phyloP scores from a whole-genome alignment of 2,113 vertebrate genomes.

The Aegypius monachus region DNA sequence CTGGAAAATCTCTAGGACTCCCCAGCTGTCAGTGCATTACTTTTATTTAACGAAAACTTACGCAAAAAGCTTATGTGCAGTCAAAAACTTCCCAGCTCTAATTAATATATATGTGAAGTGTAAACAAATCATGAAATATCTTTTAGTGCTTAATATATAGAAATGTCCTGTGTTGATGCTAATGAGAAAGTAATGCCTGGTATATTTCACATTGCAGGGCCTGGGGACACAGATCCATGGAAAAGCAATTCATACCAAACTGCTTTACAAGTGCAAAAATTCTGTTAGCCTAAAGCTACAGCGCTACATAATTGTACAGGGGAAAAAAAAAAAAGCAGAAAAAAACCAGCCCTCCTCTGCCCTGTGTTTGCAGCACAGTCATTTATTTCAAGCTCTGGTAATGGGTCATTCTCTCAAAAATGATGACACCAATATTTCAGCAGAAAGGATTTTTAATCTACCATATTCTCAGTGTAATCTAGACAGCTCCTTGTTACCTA shows the following conservation, averaged over 20 bases:
- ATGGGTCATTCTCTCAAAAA: conserved; percentile 18
- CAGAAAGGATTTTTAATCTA: conserved; percentile 32
- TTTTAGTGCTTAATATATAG: conserved; percentile 45
- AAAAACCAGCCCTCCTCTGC: not conserved
- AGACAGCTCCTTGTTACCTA: not conserved
- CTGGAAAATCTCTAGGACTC: not conserved
- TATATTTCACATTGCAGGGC: conserved; percentile 48
- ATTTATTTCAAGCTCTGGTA: not conserved
- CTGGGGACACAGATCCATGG: conserved; percentile 38
- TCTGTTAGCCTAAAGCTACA: conserved; percentile 64
- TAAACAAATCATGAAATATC: conserved; percentile 53
- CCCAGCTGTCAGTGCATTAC: not conserved
- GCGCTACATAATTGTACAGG: conserved; percentile 1
- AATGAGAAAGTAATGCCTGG: conserved; percentile 58
- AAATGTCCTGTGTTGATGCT: conserved; percentile 29
- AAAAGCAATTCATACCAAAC: conserved; percentile 63
- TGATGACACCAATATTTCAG: not conserved
- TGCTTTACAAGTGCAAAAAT: conserved; percentile 66
- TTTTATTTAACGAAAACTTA: conserved; percentile 39
- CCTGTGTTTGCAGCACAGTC: not conserved
- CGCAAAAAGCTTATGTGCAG: not conserved
- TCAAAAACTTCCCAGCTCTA: conserved; percentile 31
- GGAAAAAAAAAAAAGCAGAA: not conserved
- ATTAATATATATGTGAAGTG: conserved; percentile 40
- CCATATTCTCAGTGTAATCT: conserved; percentile 29